Conservation (phyloP, 1,140 invertebrate genomes). For the Eriosoma lanigerum region DNA sequence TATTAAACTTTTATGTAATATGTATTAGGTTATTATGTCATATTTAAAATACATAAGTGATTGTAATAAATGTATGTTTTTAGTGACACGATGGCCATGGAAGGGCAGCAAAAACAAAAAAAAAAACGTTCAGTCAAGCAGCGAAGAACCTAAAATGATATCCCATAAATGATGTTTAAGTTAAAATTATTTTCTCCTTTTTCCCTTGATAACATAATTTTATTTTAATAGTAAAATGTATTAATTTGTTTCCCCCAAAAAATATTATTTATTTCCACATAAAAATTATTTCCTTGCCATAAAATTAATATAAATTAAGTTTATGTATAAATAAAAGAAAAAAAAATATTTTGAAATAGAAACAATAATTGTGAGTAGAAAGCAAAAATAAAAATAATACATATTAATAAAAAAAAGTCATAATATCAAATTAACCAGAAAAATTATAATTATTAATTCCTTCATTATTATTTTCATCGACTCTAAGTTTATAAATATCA, state of each 20-base stretch:
- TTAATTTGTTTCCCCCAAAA: not conserved
- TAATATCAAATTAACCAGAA: slow-evolving; percentile 29
- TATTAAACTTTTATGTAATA: too few species aligned
- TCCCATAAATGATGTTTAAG: slow-evolving; percentile 2
- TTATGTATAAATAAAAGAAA: too few species aligned
- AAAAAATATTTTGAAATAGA: too few species aligned
- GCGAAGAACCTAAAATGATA: slow-evolving; percentile 8
- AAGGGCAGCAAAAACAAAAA: not conserved
- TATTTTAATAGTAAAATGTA: not conserved
- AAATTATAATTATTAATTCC: slow-evolving; percentile 39
- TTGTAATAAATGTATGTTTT: too few species aligned
- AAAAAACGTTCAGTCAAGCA: slow-evolving; percentile 28
- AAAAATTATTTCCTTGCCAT: not conserved
- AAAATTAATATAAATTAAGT: too few species aligned
- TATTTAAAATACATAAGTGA: too few species aligned
- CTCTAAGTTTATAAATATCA: slow-evolving; percentile 39
- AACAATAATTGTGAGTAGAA: not conserved
- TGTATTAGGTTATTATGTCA: too few species aligned
- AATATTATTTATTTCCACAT: slow-evolving; percentile 7
- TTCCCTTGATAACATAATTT: too few species aligned
- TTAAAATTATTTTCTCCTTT: not conserved
- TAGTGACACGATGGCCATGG: slow-evolving; percentile 17
- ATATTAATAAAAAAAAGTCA: not conserved
- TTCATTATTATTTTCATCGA: slow-evolving; percentile 50
- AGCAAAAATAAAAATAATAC: not conserved